These are phyloP conservation scores for Calonectris borealis DNA, from an alignment of 2,113 vertebrate species.

Conservation along the genomic window DNA sequence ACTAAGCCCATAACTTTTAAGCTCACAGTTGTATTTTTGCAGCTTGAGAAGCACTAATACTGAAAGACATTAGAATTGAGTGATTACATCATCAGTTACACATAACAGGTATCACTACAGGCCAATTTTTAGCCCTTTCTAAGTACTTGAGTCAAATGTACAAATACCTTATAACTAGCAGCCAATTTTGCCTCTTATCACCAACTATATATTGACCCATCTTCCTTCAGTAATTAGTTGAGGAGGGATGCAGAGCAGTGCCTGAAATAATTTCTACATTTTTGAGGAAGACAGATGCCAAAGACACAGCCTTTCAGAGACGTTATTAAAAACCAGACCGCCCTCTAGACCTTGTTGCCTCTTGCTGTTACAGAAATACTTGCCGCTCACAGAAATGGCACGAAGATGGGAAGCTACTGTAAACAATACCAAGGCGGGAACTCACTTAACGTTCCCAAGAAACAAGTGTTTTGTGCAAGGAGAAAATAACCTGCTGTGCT, in stretches of 20 bases:
- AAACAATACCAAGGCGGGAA: not conserved
- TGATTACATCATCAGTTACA: not conserved
- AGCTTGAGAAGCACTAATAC: not conserved
- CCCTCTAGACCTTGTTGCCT: not conserved
- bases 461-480: not conserved
- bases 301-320: not conserved
- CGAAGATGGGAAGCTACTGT: not conserved
- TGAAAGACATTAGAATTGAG: not conserved
- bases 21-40: not conserved
- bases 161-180: not conserved
- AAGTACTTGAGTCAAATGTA: not conserved
- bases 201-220: not conserved
- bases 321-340: fast-evolving
- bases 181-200: not conserved
- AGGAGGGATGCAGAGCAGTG: not conserved
- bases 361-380: not conserved
- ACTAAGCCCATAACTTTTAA: not conserved
- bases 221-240: not conserved
- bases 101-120: not conserved
- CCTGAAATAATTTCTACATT: not conserved
- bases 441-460: not conserved
- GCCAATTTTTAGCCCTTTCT: not conserved
- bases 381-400: not conserved
- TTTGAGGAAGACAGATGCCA: not conserved
- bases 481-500: not conserved